A percentile compares a stretch with the other conserved stretches of the same genome.
phyloP scores from a whole-genome alignment of 1,140 invertebrate species.

The Oreohelix idahoensis region DNA sequence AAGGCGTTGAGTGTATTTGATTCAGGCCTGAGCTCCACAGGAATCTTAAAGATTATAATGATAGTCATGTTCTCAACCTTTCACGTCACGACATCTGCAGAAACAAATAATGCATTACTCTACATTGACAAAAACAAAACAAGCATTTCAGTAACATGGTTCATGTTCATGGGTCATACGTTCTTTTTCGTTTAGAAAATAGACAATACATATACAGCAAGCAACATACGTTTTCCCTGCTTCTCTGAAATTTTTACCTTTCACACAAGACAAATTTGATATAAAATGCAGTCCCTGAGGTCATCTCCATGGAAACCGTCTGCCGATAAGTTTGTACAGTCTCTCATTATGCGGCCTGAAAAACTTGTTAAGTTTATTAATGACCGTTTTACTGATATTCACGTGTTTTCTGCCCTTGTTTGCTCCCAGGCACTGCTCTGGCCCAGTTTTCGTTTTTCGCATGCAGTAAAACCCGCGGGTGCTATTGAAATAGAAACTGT shows the following conservation, averaged over 20 bases:
- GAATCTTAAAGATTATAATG: too few relatives aligned
- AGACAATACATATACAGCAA: too few relatives aligned
- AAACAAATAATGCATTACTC: too few relatives aligned
- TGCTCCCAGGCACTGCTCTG: constrained; percentile 84
- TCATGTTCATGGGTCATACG: too few relatives aligned
- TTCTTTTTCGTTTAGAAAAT: too few relatives aligned
- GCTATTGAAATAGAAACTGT: constrained; percentile 71
- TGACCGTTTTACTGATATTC: constrained; percentile 81
- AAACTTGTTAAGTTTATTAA: constrained; percentile 86
- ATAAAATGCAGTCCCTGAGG: background rate
- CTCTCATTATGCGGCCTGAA: constrained; percentile 87
- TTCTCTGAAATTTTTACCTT: background rate
- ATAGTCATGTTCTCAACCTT: too few relatives aligned
- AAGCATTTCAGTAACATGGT: too few relatives aligned
- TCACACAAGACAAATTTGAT: background rate
- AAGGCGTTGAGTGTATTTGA: too few relatives aligned
- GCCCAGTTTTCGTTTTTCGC: constrained; percentile 52
- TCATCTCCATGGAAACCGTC: constrained; percentile 67
- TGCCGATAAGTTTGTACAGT: constrained; percentile 65
- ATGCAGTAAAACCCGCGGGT: constrained; percentile 75
- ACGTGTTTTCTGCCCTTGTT: constrained; percentile 95
- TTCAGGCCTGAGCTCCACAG: too few relatives aligned
- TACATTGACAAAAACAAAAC: too few relatives aligned
- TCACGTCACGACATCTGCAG: too few relatives aligned
- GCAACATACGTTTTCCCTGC: too few relatives aligned